Evolutionary conservation across 2,797 vertebrate species (phyloP).

Genomic region (Chiloscyllium punctatum): DNA sequence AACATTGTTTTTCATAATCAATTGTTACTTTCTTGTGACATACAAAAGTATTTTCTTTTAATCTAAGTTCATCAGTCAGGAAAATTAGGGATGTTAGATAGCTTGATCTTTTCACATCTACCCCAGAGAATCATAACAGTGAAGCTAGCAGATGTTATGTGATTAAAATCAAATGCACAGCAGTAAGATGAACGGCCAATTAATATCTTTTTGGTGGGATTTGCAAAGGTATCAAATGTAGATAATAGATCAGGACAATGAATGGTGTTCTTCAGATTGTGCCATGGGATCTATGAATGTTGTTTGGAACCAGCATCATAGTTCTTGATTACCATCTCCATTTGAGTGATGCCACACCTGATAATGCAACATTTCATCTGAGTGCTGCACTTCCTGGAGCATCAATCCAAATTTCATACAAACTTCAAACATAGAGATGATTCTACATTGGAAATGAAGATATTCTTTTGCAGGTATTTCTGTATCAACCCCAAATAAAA

Average conservation of each 20-base stretch:
- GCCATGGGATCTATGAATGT: not conserved
- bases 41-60: no score
- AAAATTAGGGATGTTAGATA: no score
- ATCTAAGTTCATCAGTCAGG: no score
- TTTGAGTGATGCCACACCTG: not conserved
- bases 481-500: not conserved
- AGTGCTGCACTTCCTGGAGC: not conserved
- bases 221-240: not conserved
- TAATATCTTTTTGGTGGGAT: not conserved
- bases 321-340: not conserved
- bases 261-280: not conserved
- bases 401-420: not conserved
- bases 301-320: not conserved
- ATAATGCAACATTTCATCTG: not conserved
- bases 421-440: not conserved
- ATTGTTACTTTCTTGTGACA: no score
- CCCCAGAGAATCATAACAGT: no score
- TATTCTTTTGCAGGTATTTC: no score
- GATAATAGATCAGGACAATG: not conserved
- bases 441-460: not conserved
- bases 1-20: no score
- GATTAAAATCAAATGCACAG: not conserved
- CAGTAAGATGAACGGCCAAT: not conserved
- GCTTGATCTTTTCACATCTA: no score
- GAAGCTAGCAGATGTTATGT: not conserved